phyloP scores from a whole-genome alignment of 2,113 vertebrate species.

The Amia ocellicauda region DNA sequence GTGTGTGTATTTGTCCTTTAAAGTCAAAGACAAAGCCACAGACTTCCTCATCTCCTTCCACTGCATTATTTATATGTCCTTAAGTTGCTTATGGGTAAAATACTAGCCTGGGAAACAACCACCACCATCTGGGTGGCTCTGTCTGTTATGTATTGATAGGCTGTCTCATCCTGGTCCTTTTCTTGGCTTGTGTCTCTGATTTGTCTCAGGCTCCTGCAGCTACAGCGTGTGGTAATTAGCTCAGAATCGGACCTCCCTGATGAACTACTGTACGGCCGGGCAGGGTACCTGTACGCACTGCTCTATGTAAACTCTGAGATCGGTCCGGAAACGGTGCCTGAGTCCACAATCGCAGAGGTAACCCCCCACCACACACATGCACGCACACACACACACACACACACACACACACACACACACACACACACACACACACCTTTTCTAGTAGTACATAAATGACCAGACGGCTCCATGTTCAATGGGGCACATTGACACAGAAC shows the following conservation, averaged over 20 bases:
- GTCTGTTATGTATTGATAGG: too few species aligned
- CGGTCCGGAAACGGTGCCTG: slow-evolving; percentile 70
- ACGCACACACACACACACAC: not conserved
- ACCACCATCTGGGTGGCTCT: too few species aligned
- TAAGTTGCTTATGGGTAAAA: too few species aligned
- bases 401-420: not conserved
- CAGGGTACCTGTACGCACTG: slow-evolving; percentile 87
- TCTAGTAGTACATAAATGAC: too few species aligned
- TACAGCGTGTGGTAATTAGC: slow-evolving; percentile 75
- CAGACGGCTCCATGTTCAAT: too few species aligned
- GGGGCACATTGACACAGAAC: too few species aligned
- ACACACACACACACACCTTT: not conserved
- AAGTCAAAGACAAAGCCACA: too few species aligned
- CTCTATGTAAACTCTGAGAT: slow-evolving; percentile 90
- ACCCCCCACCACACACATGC: not conserved
- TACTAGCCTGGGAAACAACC: too few species aligned
- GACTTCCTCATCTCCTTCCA: too few species aligned
- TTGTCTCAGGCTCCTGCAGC: slow-evolving; percentile 78
- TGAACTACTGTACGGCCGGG: slow-evolving; percentile 87
- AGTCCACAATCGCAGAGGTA: slow-evolving; percentile 76
- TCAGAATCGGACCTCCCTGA: slow-evolving; percentile 82
- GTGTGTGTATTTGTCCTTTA: not conserved
- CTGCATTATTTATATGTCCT: too few species aligned
- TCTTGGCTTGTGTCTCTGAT: slow-evolving; percentile 21
- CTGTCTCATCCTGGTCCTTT: too few species aligned